Base-by-base conservation (phyloP, 2,113 vertebrate species). In the Sorex araneus region DNA sequence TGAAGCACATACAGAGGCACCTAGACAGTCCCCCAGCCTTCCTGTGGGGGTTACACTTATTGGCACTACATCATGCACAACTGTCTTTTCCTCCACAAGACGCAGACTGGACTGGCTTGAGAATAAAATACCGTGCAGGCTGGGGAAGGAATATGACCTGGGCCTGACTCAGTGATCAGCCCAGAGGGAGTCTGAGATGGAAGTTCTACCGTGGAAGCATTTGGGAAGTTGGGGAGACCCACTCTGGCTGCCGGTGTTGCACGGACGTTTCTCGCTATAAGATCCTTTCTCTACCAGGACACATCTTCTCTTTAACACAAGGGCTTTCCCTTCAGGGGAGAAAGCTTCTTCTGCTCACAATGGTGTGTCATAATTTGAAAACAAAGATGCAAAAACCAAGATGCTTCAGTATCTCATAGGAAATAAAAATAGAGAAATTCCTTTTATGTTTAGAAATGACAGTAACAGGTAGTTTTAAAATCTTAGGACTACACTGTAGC, bases 381-480 rank as follows among this genome's bases (percentile, higher is more conserved):
- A 19, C 10, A 13, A 54, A 54, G 18, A 19, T 60, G 57, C 6
- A 40, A 90, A 90, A 83, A 43, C 25, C 73, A 78, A 84, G 32
- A 54, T 76, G 47, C 19, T 76, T 27, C 79, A 50, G 25, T 73
- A 90, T 84, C 10, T 82, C 32, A 40, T n/a, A 54, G 6, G 27
- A 32, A 89, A 91, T 66, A 13, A 40, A 82, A 87, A 70, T 4
- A 92, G 57, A 84, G 12, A n/a, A 12, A n/a, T 30, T 60, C 11
- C 70, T 47, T 84, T 28, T 54, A 84, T 40, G 88, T 89, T 84
- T 74, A 69, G 36, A 13, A 89, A 90, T 16, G 89, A 75, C 1
- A 40, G 4, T 76, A 88, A 81, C 2, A 30, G 3, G 47, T 16
- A 13, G 69, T 25, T 92, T 63, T 87, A 5, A n/a, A 80, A 66